phyloP scores from a whole-genome alignment of 2,888 invertebrate species.

The Thymelicus acteon region DNA sequence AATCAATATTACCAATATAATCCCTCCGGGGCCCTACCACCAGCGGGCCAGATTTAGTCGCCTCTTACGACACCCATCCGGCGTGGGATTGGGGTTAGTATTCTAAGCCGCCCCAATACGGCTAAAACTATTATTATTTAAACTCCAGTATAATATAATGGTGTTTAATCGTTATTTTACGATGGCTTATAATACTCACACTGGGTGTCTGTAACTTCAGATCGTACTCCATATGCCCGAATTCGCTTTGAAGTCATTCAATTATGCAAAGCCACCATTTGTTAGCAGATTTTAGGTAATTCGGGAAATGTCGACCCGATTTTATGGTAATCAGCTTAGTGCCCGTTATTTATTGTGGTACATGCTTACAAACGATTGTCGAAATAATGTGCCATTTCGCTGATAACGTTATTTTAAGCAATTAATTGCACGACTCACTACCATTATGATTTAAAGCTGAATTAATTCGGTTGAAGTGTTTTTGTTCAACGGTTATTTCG shows the following conservation, averaged over 20 bases:
- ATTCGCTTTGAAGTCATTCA: constrained; percentile 71
- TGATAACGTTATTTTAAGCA: constrained; percentile 75
- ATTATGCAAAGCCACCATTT: constrained; percentile 83
- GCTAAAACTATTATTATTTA: no score
- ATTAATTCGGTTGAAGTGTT: constrained; percentile 65
- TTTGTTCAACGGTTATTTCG: constrained; percentile 72
- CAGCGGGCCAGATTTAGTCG: no score
- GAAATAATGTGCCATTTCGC: constrained; percentile 61
- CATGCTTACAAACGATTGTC: constrained; percentile 71
- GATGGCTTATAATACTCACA: constrained; percentile 49
- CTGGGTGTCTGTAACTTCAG: constrained; percentile 40
- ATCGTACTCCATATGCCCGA: constrained; percentile 64
- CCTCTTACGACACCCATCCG: no score
- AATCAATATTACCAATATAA: no score
- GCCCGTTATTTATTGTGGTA: constrained; percentile 77
- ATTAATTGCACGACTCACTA: constrained; percentile 78
- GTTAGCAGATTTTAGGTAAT: constrained; percentile 83
- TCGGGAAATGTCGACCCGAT: constrained; percentile 73
- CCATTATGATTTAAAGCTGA: constrained; percentile 69
- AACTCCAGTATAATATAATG: constrained; percentile 32
- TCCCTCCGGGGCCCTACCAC: no score
- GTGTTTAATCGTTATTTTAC: constrained; percentile 36
- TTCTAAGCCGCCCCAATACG: no score
- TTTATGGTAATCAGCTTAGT: constrained; percentile 82
- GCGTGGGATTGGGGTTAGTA: no score